Evolutionary conservation across 2,888 invertebrate species (phyloP).

Genomic region (Orthosia gracilis): DNA sequence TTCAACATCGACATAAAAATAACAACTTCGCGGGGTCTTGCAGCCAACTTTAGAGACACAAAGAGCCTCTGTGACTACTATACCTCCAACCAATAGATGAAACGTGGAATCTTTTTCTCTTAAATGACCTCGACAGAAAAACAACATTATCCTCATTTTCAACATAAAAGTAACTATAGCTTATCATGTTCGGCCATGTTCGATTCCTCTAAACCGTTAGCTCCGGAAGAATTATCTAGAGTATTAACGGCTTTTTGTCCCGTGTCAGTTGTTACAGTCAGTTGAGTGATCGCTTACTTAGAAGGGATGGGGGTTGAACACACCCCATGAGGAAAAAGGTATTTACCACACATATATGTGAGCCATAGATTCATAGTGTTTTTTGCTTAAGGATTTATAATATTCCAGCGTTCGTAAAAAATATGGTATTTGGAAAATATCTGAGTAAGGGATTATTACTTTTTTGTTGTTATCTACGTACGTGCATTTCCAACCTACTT

Average conservation of each 20-base stretch:
- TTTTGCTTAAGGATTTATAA: neutral
- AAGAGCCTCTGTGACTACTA: too few relatives aligned
- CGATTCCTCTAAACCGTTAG: constrained; percentile 12
- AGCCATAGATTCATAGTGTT: neutral
- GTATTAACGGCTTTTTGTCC: constrained; percentile 62
- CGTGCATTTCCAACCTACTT: neutral
- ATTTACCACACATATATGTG: constrained; percentile 16
- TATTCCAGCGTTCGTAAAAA: neutral
- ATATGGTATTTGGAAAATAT: neutral
- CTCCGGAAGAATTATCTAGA: constrained; percentile 49
- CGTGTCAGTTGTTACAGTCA: constrained; percentile 52
- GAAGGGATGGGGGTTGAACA: constrained; percentile 15
- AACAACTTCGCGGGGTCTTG: too few relatives aligned
- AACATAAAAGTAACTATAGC: neutral
- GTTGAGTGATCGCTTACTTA: constrained; percentile 65
- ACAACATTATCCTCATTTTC: neutral
- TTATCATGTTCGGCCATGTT: neutral
- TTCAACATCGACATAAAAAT: too few relatives aligned
- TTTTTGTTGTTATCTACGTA: neutral
- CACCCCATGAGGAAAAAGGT: constrained; percentile 52
- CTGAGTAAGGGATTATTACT: too few relatives aligned
- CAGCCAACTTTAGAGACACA: too few relatives aligned
- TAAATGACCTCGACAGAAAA: neutral
- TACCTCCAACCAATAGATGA: too few relatives aligned
- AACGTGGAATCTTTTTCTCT: too few relatives aligned